Evolutionary conservation across 2,113 vertebrate species (phyloP).

Genomic region (Callithrix jacchus): DNA sequence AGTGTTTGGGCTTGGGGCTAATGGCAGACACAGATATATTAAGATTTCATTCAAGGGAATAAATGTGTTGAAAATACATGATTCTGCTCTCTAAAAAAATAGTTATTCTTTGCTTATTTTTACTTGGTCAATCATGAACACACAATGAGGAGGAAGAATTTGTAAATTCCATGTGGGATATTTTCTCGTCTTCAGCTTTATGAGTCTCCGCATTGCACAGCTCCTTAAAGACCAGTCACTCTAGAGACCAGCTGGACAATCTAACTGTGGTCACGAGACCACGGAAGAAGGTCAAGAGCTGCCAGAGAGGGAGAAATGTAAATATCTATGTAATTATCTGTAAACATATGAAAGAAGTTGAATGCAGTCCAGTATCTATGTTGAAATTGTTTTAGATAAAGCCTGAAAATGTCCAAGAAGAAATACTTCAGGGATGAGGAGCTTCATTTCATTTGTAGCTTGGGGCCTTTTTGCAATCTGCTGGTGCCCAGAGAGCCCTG

Average conservation of each 20-base stretch:
- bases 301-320: neutral
- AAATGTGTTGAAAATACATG: neutral
- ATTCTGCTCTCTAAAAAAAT: neutral
- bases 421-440: neutral
- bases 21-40: neutral
- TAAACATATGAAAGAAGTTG: neutral
- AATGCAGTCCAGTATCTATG: neutral
- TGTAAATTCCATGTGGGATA: neutral
- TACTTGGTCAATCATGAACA: neutral
- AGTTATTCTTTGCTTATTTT: neutral
- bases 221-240: neutral
- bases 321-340: neutral
- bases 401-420: neutral
- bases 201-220: neutral
- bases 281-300: neutral
- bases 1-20: neutral
- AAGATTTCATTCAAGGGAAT: neutral
- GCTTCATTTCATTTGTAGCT: neutral
- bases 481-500: too few species aligned
- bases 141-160: too few species aligned
- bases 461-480: neutral
- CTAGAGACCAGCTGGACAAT: neutral
- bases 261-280: neutral
- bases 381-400: neutral
- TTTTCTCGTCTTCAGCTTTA: neutral